Evolutionary conservation across 2,113 vertebrate genomes (phyloP).

Genomic region (Ahaetulla prasina): DNA sequence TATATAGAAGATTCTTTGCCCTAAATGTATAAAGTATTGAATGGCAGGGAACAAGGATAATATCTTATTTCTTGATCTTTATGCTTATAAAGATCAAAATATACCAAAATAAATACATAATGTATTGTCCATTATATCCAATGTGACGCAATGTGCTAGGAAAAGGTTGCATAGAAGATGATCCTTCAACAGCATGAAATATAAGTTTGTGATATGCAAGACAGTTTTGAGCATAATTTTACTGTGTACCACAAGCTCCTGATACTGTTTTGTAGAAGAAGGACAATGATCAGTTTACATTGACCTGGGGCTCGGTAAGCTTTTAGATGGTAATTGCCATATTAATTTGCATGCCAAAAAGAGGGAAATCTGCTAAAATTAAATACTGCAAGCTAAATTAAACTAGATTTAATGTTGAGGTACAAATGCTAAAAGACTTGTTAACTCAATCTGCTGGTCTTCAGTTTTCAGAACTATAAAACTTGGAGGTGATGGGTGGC

Average conservation of each 20-base stretch:
- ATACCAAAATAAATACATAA: neutral
- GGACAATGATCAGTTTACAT: constrained; percentile 88
- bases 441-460: constrained; percentile 23
- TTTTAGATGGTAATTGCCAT: constrained; percentile 87
- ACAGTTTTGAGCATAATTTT: constrained; percentile 84
- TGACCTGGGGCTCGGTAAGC: constrained; percentile 81
- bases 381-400: constrained; percentile 81
- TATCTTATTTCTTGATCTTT: neutral
- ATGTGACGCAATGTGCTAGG: constrained; percentile 54
- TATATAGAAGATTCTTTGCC: neutral
- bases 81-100: neutral
- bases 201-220: constrained; percentile 81
- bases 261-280: constrained; percentile 82
- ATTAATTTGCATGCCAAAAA: constrained; percentile 79
- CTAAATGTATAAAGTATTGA: neutral
- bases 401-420: constrained; percentile 80
- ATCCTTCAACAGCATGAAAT: constrained; percentile 76
- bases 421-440: constrained; percentile 66
- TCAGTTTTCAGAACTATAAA: constrained; percentile 52
- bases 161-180: constrained; percentile 66
- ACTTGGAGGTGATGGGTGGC: constrained; percentile 14
- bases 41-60: neutral
- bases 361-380: constrained; percentile 73
- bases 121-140: neutral
- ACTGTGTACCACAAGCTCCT: constrained; percentile 82